Conservation (phyloP, 1,140 invertebrate species). For the Eueides isabella region DNA sequence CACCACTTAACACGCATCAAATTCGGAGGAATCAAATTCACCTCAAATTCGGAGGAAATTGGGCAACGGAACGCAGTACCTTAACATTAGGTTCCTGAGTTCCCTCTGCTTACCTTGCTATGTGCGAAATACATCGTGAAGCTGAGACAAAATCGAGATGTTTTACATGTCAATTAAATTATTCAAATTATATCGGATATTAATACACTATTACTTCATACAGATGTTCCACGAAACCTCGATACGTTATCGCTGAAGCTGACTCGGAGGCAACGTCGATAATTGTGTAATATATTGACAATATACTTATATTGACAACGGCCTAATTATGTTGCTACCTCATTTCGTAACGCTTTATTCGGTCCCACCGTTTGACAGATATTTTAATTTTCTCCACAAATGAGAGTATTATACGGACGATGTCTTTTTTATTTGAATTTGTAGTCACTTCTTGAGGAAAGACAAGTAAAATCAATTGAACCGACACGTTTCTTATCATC, state of each 20-base stretch:
- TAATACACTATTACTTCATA: slow-evolving; percentile 24
- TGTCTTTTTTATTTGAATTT: background rate
- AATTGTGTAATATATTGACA: slow-evolving; percentile 58
- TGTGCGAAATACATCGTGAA: too few relatives aligned
- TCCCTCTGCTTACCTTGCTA: too few relatives aligned
- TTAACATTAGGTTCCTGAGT: too few relatives aligned
- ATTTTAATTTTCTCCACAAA: background rate
- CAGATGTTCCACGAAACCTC: slow-evolving; percentile 49
- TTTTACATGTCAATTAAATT: background rate
- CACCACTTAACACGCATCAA: too few relatives aligned
- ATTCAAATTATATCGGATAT: background rate
- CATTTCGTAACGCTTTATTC: slow-evolving; percentile 31
- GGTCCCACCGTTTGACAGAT: background rate
- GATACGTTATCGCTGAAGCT: slow-evolving; percentile 48
- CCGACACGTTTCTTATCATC: background rate
- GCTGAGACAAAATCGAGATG: too few relatives aligned
- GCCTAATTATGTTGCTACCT: slow-evolving; percentile 50
- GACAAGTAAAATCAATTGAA: background rate
- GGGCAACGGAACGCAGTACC: too few relatives aligned
- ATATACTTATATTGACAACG: too few relatives aligned
- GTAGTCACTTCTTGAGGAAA: background rate
- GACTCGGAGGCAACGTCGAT: slow-evolving; percentile 50
- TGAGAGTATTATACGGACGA: background rate
- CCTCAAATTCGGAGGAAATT: too few relatives aligned
- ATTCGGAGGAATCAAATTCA: too few relatives aligned